Conservation (phyloP, 2,888 invertebrate species). For the Achlya flavicornis region DNA sequence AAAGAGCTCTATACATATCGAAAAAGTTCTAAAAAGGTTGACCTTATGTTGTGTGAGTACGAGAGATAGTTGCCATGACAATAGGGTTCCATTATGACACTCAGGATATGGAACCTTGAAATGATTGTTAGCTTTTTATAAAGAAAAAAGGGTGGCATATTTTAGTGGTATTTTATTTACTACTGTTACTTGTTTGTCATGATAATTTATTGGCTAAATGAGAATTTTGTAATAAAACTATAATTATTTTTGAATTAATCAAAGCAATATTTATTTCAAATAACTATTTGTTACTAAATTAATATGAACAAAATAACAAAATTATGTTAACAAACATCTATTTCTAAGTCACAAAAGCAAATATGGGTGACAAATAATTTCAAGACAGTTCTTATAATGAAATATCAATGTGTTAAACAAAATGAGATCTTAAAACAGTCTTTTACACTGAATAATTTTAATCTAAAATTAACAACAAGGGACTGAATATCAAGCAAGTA, state of each 20-base stretch:
- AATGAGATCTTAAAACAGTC: conserved; percentile 53
- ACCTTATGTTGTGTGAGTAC: no score
- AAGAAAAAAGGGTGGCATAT: no score
- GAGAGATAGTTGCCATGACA: no score
- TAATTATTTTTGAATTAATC: conserved; percentile 33
- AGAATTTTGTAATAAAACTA: conserved; percentile 23
- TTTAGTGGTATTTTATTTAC: neutral
- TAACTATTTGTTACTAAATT: conserved; percentile 64
- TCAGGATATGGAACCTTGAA: no score
- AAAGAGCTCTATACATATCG: no score
- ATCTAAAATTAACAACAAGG: conserved; percentile 13
- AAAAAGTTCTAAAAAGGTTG: no score
- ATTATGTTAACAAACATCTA: conserved; percentile 77
- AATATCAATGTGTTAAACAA: conserved; percentile 25
- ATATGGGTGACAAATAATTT: conserved; percentile 27
- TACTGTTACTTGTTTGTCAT: neutral
- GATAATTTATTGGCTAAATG: neutral
- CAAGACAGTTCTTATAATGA: conserved; percentile 22
- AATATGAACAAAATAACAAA: conserved; percentile 77
- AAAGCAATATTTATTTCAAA: conserved; percentile 77
- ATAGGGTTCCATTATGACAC: no score
- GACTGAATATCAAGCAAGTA: neutral
- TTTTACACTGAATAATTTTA: conserved; percentile 18
- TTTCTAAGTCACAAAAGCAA: conserved; percentile 75
- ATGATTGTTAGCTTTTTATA: no score